Conservation (phyloP, 2,888 invertebrate species). For the Oscheius sp. region DNA sequence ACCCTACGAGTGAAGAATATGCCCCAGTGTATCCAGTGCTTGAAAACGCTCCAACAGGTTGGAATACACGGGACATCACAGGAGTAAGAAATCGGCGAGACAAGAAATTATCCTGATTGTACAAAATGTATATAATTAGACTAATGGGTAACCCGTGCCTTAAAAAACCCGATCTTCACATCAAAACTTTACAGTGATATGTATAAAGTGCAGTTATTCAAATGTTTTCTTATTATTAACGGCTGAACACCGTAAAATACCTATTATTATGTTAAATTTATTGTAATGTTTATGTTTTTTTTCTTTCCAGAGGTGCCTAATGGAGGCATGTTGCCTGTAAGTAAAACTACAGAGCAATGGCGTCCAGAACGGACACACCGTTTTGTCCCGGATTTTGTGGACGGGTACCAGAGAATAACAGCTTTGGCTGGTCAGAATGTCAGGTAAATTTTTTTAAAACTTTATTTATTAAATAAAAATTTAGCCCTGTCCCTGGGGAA, state of each 20-base stretch:
- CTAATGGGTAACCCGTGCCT: slow-evolving; percentile 7
- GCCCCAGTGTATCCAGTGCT: slow-evolving; percentile 35
- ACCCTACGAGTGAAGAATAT: slow-evolving; percentile 40
- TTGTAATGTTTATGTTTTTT: neutral
- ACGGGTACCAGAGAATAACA: slow-evolving; percentile 35
- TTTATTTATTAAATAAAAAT: slow-evolving; percentile 15
- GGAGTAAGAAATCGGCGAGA: slow-evolving; percentile 6
- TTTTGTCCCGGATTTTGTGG: slow-evolving; percentile 58
- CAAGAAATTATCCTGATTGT: neutral
- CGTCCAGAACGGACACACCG: slow-evolving; percentile 30
- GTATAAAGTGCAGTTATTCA: neutral
- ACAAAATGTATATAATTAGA: neutral
- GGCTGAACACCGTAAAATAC: neutral
- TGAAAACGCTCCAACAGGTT: slow-evolving; percentile 5
- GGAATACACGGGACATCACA: slow-evolving; percentile 10
- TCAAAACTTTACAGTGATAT: neutral
- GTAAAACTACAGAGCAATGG: neutral
- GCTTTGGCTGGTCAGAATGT: slow-evolving; percentile 33
- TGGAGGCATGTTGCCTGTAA: slow-evolving; percentile 33
- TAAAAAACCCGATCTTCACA: neutral
- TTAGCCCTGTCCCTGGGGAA: slow-evolving; percentile 65
- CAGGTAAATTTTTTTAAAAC: slow-evolving; percentile 8
- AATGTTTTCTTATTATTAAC: neutral
- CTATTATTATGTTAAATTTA: neutral
- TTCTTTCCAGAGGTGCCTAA: slow-evolving; percentile 27